A percentile compares a stretch with the other conserved stretches of the same genome.
Evolutionary conservation across 2,113 vertebrate genomes (phyloP).

Genomic region (Chionodraco myersi): DNA sequence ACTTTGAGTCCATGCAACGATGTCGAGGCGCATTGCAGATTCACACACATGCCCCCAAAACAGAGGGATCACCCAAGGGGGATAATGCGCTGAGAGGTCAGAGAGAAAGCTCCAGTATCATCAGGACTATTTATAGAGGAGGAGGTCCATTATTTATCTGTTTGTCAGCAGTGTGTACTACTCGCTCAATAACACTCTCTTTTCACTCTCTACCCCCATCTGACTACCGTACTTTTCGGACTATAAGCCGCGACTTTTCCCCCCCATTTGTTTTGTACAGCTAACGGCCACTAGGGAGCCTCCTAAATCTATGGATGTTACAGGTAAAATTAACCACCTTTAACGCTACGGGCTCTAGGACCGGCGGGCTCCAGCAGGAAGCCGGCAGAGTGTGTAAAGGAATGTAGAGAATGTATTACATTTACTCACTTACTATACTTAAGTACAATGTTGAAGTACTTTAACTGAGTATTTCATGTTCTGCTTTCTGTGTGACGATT

Average conservation of each 20-base stretch:
- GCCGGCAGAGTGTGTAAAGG: conserved; percentile 4
- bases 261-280: no score
- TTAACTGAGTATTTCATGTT: no score
- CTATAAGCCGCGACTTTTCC: no score
- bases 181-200: conserved; percentile 34
- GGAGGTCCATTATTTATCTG: conserved; percentile 78
- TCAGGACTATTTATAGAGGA: conserved; percentile 71
- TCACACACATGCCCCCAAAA: conserved; percentile 23
- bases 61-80: conserved; percentile 10
- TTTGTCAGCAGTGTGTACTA: conserved; percentile 49
- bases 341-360: no score
- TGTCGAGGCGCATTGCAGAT: conserved; percentile 25
- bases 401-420: no score
- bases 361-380: no score
- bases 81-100: conserved; percentile 30
- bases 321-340: no score
- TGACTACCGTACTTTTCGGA: neutral
- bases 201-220: conserved; percentile 14
- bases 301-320: no score
- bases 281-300: no score
- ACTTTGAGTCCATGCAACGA: conserved; percentile 3
- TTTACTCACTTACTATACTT: no score
- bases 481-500: no score
- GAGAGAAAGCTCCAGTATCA: conserved; percentile 53
- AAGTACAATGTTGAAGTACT: no score